Evolutionary conservation across 2,888 invertebrate species (phyloP).

Genomic region (Macaria liturata): DNA sequence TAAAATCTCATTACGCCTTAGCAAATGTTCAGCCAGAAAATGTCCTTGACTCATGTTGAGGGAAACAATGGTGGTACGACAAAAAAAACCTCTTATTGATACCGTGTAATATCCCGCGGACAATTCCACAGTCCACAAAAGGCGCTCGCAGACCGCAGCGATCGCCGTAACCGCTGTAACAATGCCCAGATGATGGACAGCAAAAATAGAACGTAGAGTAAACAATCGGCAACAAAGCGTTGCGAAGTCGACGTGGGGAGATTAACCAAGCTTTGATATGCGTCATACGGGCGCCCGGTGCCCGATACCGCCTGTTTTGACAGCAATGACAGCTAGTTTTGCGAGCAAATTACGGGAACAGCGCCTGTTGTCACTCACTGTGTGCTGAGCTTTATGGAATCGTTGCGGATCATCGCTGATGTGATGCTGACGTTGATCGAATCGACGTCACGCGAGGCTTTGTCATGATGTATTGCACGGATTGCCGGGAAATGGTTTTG

Average conservation of each 20-base stretch:
- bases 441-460: not conserved
- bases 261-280: conserved; percentile 68
- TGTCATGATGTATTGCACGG: too few species aligned
- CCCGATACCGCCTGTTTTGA: conserved; percentile 35
- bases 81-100: too few species aligned
- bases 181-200: conserved; percentile 81
- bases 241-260: conserved; percentile 62
- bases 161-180: conserved; percentile 72
- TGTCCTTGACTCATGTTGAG: too few species aligned
- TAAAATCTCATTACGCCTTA: too few species aligned
- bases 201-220: conserved; percentile 80
- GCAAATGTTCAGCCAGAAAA: too few species aligned
- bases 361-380: conserved; percentile 11
- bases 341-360: conserved; percentile 13
- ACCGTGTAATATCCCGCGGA: too few species aligned
- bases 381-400: conserved; percentile 7
- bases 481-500: too few species aligned
- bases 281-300: conserved; percentile 45
- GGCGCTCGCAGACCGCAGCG: conserved; percentile 57
- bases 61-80: too few species aligned
- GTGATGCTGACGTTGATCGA: conserved; percentile 9
- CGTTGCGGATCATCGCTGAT: conserved; percentile 5
- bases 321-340: conserved; percentile 24
- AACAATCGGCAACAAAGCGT: conserved; percentile 76
- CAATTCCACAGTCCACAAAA: conserved; percentile 48